Base-by-base conservation (phyloP, 2,888 invertebrate species). In the Pseudococcus longispinus region DNA sequence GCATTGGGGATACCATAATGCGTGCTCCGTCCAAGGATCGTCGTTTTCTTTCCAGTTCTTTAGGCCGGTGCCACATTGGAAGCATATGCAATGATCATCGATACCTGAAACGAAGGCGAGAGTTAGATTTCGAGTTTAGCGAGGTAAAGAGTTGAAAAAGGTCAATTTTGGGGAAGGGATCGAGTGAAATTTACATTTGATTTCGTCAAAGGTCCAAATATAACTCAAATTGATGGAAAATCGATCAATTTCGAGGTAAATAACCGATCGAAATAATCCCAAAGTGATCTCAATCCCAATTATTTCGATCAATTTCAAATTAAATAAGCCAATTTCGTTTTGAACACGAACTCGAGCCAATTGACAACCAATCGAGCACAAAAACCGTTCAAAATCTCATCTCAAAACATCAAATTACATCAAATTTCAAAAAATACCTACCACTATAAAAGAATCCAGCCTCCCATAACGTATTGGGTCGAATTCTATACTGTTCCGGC, bases 381-480 rank as follows among this genome's bases (percentile, higher is more conserved):
- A 37, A 37, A 8, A 5, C 1, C 37, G 9, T n/a, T n/a, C 8
- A 37, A 37, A 37, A 37, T 37, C 37, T 8, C 5, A 37, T n/a
- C 55, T 9, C 55, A 55, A 15, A n/a, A 55, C 0, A 55, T 5
- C 3, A 55, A 20, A 20, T 15, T n/a, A n/a, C n/a, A 51, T 13
- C n/a, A n/a, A 65, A 23, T 65, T 29, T 18, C 3, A 44, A 37
- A 37, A 77, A 1, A 70, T 9, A 9, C 89, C 89, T 89, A 89
- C 97, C 97, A 11, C 96, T 95, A 90, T 97, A 98, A 90, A 95
- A 98, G 91, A 98, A 98, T 51, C 98, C 98, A 70, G 98, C 97
- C 89, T 96, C 95, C 18, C 96, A 95, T 85, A 98, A 92, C 87
- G 94, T 93, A 88, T 94, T 93, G 0, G 97, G 96, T 88, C 94